A percentile compares a stretch with the other conserved stretches of the same genome.
These are phyloP conservation scores for Cryptotermes secundus DNA, from an alignment of 1,140 invertebrate species.

Conservation along the genomic window DNA sequence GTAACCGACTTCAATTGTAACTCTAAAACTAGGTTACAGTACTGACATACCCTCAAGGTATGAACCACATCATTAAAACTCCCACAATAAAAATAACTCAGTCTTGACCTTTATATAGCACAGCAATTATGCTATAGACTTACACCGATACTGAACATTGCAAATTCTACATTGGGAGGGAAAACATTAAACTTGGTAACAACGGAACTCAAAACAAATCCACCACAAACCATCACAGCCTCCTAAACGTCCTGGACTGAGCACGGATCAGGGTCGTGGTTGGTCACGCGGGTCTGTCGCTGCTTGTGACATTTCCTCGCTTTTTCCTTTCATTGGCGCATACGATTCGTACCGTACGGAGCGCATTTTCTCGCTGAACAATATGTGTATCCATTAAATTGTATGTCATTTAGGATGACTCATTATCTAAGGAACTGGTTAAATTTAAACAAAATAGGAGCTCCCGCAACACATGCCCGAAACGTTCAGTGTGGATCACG, in stretches of 20 bases:
- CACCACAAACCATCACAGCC: not conserved
- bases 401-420: no score
- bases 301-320: not conserved
- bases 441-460: no score
- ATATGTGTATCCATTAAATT: no score
- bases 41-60: not conserved
- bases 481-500: no score
- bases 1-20: not conserved
- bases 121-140: not conserved
- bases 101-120: not conserved
- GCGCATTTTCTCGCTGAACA: no score
- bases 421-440: no score
- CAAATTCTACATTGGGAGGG: not conserved
- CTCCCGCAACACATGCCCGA: no score
- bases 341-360: no score
- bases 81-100: not conserved
- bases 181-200: not conserved
- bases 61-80: not conserved
- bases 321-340: no score
- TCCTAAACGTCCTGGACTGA: not conserved
- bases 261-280: no score
- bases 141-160: not conserved
- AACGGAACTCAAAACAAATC: not conserved
- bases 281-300: no score
- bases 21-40: not conserved